Base-by-base conservation (phyloP, 1,140 invertebrate genomes). In the Plectrocnemia conspersa region DNA sequence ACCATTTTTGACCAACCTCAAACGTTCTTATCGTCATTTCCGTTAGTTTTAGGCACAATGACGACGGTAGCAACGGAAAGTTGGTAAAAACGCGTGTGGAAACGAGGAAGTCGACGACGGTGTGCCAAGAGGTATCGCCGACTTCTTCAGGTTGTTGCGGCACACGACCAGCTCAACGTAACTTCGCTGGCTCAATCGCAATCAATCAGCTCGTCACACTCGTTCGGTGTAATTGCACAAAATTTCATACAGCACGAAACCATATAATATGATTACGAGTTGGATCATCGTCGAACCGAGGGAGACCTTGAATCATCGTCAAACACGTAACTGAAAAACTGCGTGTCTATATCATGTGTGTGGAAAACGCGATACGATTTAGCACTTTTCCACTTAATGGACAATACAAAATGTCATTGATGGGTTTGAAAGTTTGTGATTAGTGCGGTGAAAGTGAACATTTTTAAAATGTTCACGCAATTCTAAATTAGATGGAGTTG, bases 51-150 rank as follows among this genome's bases (percentile, higher is more conserved):
- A n/a, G 27, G 27, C 27, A n/a, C n/a, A 6, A 29, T n/a, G 6
- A n/a, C 27, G n/a, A n/a, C 27, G 6, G n/a, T 29, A n/a, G 6
- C 27, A 7, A 29, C n/a, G 6, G 27, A n/a, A 29, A 7, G n/a
- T 29, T 29, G 6, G 6, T 7, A 29, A 29, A 29, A 29, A 29
- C 6, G 27, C n/a, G n/a, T 29, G 27, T 29, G 27, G 27, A 29
- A 29, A 29, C 27, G 27, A 29, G 27, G 27, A 29, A 29, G 27
- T 29, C 27, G 27, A n/a, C n/a, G 27, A 29, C n/a, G 27, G n/a
- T 29, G 27, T 29, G 27, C 27, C 27, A 29, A 29, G 27, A 29
- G n/a, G 27, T 29, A 29, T n/a, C n/a, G n/a, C 27, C 27, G n/a
- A 29, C 27, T 29, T 6, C 27, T 6, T 29, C 27, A 29, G 27